Conservation (phyloP, 2,797 vertebrate species). For the Danio kyathit region DNA sequence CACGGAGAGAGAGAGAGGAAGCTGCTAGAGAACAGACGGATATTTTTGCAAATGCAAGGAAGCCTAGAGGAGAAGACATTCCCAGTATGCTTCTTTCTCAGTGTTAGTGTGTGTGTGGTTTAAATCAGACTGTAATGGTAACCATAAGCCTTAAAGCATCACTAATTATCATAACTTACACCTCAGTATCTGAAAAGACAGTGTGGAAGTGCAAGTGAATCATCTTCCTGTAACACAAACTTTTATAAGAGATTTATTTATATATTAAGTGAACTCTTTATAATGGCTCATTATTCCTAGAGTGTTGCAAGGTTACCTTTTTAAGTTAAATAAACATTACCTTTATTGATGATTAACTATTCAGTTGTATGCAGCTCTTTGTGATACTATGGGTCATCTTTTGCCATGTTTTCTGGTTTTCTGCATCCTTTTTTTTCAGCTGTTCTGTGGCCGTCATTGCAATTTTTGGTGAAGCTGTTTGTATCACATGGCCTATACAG, state of each 20-base stretch:
- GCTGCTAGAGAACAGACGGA: slow-evolving; percentile 17
- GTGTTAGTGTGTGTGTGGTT: slow-evolving; percentile 18
- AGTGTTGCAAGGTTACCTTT: background rate
- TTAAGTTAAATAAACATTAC: background rate
- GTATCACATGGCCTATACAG: too few species aligned
- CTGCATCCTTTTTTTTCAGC: too few species aligned
- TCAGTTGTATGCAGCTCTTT: too few species aligned
- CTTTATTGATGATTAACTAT: too few species aligned
- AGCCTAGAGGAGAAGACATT: slow-evolving; percentile 34
- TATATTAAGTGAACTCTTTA: too few species aligned
- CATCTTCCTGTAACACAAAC: background rate
- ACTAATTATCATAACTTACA: slow-evolving; percentile 31
- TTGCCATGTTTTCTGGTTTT: too few species aligned
- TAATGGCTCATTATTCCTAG: background rate
- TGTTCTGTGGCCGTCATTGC: too few species aligned
- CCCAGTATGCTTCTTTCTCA: slow-evolving; percentile 17
- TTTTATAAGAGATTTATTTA: too few species aligned
- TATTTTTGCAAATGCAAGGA: slow-evolving; percentile 31
- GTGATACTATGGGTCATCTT: too few species aligned
- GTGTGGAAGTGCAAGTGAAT: slow-evolving; percentile 9
- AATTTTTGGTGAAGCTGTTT: too few species aligned
- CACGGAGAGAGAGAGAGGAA: slow-evolving; percentile 10
- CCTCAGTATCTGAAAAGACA: slow-evolving; percentile 4
- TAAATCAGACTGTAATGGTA: slow-evolving; percentile 21
- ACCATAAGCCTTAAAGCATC: slow-evolving; percentile 14